Base-by-base conservation (phyloP, 2,888 invertebrate species). In the Merodon equestris region DNA sequence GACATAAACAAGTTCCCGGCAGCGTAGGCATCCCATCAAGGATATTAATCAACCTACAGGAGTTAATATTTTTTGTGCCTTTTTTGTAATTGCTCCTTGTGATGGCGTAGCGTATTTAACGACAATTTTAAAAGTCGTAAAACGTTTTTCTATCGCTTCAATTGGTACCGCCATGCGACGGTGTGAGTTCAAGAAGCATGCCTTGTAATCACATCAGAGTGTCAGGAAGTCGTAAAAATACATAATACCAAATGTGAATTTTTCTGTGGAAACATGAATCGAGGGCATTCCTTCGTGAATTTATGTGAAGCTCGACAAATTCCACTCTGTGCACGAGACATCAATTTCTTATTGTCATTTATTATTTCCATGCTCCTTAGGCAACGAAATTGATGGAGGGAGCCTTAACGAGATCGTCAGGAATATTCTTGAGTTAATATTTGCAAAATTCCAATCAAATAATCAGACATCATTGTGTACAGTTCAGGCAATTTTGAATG, bases 61-160 rank as follows among this genome's bases (percentile, higher is more conserved):
- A 73, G 9, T 44, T 48, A 50, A 13, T 45, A 27, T 18, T 44
- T 50, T 61, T 48, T 54, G 1, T 48, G 40, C 14, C 10, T 36
- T 42, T 14, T 12, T 15, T 10, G 0, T 17, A n/a, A 10, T 7
- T 27, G 1, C 42, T 44, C n/a, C 57, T 66, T 61, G 56, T 68
- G 18, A 36, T 38, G 38, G 2, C 40, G 50, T 40, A 40, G 1
- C 40, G 50, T 53, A 67, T 73, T 72, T 67, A 73, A 77, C 72
- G 76, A 61, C 72, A 53, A 56, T 77, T 77, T 77, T 63, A 77
- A 66, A 67, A 77, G 76, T 72, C 72, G 56, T 72, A 72, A 77
- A 72, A 72, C 76, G 76, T 66, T 73, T 77, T 77, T 77, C 76
- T 51, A 77, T 73, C 76, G 47, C 40, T 57, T 73, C 18, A 51